A percentile compares a stretch with the other conserved stretches of the same genome.
Conservation (phyloP, 2,797 vertebrate genomes). For the Chelmon rostratus region DNA sequence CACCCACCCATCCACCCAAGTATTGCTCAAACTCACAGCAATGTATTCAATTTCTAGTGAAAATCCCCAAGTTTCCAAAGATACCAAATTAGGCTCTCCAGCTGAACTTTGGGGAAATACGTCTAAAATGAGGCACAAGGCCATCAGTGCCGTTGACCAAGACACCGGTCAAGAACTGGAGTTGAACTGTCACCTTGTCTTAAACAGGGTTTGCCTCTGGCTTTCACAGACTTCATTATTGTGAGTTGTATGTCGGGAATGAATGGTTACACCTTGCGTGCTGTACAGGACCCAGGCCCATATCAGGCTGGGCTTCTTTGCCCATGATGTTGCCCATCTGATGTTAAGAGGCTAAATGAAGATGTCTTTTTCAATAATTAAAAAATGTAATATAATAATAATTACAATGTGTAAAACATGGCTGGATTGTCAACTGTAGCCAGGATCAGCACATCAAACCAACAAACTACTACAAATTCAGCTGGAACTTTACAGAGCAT, state of each 20-base stretch:
- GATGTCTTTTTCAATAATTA: not conserved
- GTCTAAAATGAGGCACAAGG: not conserved
- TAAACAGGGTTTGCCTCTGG: too few species aligned
- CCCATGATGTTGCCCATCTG: too few species aligned
- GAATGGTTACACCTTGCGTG: too few species aligned
- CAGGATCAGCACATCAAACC: not conserved
- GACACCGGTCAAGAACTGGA: too few species aligned
- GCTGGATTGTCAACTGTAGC: not conserved
- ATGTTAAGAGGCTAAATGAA: not conserved
- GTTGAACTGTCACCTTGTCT: too few species aligned
- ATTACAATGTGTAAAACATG: not conserved
- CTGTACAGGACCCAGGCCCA: too few species aligned
- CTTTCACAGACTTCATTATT: too few species aligned
- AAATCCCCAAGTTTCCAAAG: not conserved
- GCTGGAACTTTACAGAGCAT: not conserved
- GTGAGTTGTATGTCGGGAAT: too few species aligned
- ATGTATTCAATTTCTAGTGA: not conserved
- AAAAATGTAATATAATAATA: not conserved
- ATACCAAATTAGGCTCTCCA: not conserved
- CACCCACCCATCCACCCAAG: not conserved
- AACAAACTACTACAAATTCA: not conserved
- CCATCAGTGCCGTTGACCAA: too few species aligned
- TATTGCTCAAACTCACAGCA: constrained; percentile 6
- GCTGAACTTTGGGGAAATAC: not conserved
- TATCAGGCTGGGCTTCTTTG: too few species aligned